Base-by-base conservation (phyloP, 2,888 invertebrate genomes). In the Eupithecia subumbrata region DNA sequence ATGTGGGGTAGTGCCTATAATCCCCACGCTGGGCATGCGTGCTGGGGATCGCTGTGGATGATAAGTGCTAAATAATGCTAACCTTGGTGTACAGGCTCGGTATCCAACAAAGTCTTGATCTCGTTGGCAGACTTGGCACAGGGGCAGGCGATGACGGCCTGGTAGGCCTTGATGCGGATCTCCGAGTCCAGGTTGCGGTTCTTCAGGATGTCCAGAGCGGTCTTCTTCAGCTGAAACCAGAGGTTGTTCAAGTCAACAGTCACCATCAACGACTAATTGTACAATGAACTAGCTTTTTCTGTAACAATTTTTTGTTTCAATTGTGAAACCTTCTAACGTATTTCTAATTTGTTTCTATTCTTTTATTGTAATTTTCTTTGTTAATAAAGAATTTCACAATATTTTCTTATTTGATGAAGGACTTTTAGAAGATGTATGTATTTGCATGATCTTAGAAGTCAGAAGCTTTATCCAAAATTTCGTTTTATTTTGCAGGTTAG, bases 121-220 rank as follows among this genome's bases (percentile, higher is more conserved):
- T 96, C 96, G 64, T 95, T 96, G 0, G 98, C 97, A 7, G 97
- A 95, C 43, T 96, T 95, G 0, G 96, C 95, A 78, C 96, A 97
- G 0, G 98, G 97, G 83, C 98, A 98, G 22, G 96, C 93, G 73
- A 97, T 96, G 4, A 97, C 91, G 0, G 97, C 96, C 63, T 98
- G 93, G 88, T 98, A 99, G 0, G 97, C 97, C 89, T 97, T 97
- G 88, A 98, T 98, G 69, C 99, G 96, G 77, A 99, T 92, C 90
- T 99, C 98, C 0, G 98, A 96, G 89, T 98, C 98, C 87, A 97
- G 96, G 73, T 97, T 96, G 1, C 93, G 95, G 89, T 98, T 96
- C 83, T 96, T 96, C 85, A 98, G 90, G 4, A 97, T 89, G 14
- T 95, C 95, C 74, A 97, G 77, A 1, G 96, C 96, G 16, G 95